A percentile compares a stretch with the other conserved stretches of the same genome.
phyloP scores from a whole-genome alignment of 2,797 vertebrate species.

The Petrocephalus schoutedeni region DNA sequence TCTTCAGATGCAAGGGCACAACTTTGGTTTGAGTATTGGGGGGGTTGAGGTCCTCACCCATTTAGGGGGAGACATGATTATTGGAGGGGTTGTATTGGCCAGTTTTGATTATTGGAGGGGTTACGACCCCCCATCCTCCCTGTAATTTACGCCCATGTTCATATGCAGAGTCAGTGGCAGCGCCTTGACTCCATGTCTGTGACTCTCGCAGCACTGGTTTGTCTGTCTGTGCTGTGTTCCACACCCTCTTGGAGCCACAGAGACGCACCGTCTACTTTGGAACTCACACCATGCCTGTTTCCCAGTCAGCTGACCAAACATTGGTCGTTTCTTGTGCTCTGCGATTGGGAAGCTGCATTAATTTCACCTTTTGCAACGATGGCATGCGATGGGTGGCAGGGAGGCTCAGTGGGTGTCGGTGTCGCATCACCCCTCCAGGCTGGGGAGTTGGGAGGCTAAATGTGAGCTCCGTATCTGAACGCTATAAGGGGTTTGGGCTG shows the following conservation, averaged over 20 bases:
- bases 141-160: no score
- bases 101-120: no score
- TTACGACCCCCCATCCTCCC: no score
- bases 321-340: background rate
- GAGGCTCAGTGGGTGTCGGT: background rate
- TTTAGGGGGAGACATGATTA: no score
- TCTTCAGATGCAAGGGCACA: background rate
- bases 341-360: background rate
- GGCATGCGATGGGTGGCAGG: background rate
- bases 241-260: background rate
- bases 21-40: no score
- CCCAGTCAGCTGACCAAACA: background rate
- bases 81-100: no score
- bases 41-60: no score
- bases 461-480: background rate
- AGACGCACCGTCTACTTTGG: background rate
- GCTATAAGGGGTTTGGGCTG: background rate
- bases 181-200: background rate
- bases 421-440: background rate
- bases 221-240: background rate
- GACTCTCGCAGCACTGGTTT: background rate
- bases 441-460: background rate
- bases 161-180: background rate
- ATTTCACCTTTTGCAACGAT: background rate
- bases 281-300: background rate